phyloP scores from a whole-genome alignment of 2,797 vertebrate genomes.

The Aldrovandia affinis region DNA sequence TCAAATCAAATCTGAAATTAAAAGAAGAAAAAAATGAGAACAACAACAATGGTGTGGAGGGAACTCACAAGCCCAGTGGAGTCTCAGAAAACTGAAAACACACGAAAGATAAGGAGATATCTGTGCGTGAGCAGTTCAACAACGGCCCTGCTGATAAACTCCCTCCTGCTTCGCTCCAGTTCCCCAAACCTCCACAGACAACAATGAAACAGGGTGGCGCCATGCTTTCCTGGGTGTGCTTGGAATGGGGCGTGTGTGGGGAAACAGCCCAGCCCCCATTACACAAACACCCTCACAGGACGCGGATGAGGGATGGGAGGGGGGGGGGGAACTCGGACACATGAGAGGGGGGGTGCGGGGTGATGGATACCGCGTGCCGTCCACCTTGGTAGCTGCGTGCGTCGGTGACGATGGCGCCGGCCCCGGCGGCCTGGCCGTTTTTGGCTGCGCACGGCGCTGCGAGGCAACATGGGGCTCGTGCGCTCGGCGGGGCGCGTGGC shows the following conservation, averaged over 20 bases:
- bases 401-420: constrained; percentile 48
- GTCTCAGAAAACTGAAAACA: background rate
- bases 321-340: constrained; percentile 1
- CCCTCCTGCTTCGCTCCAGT: background rate
- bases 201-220: background rate
- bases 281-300: constrained; percentile 41
- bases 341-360: constrained; percentile 21
- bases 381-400: constrained; percentile 76
- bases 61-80: background rate
- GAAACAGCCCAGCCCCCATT: background rate
- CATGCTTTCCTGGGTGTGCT: background rate
- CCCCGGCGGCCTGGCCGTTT: constrained; percentile 63
- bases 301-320: constrained; percentile 43
- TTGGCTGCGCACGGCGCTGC: constrained; percentile 67
- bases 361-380: constrained; percentile 32
- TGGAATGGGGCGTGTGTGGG: background rate
- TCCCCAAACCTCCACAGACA: background rate
- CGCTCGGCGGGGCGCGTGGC: constrained; percentile 71
- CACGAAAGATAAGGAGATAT: background rate
- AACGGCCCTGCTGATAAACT: background rate
- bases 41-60: background rate
- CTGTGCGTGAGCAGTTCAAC: background rate
- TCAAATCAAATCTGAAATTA: background rate
- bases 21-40: background rate
- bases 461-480: constrained; percentile 74